Base-by-base conservation (phyloP, 23 tunicate species). In the Trididemnum clinides region DNA sequence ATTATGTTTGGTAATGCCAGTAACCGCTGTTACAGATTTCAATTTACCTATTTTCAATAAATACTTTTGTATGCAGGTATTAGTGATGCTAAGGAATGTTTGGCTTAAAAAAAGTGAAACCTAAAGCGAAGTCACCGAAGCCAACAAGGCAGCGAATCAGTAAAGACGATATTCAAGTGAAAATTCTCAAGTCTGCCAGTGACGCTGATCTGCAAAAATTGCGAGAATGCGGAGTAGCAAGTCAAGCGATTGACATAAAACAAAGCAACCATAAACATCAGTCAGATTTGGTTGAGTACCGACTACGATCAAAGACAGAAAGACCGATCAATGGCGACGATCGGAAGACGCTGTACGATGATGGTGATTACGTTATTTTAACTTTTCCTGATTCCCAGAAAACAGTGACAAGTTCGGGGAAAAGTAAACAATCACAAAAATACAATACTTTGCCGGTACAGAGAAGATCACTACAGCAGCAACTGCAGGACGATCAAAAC, bases 281-380 rank as follows among this genome's bases (percentile, higher is more conserved):
- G 5, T n/a, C n/a, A n/a, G n/a, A n/a, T n/a, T n/a, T n/a, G n/a
- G n/a, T n/a, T n/a, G n/a, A n/a, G 5, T 5, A 59, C 20, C 23
- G 5, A 4, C 25, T 28, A n/a, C 25, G 25, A 3, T 10, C 66
- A 59, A 5, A 12, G 23, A n/a, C 21, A 66, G 37, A 66, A 31
- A 62, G 6, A 62, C 18, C 27, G 18, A 6, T 62, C 27, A 6
- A 6, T 4, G 18, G 30, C 6, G 4, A 31, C 36, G 12, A 66
- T 30, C 75, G 83, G 5, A 7, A 23, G 1, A 51, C 83, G 23
- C 15, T 78, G 4, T 78, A 78, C 35, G 66, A 78, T 26, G 83
- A 78, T 1, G 66, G 66, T 6, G 80, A 73, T 73, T 78, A 78
- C 25, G 83, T 78, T 26, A 2, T 31, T 4, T 6, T 78, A 1